Evolutionary conservation across 1,140 invertebrate genomes (phyloP), one percentile per base, ranked within the genome.

Genomic region (Araneus ventricosus): DNA sequence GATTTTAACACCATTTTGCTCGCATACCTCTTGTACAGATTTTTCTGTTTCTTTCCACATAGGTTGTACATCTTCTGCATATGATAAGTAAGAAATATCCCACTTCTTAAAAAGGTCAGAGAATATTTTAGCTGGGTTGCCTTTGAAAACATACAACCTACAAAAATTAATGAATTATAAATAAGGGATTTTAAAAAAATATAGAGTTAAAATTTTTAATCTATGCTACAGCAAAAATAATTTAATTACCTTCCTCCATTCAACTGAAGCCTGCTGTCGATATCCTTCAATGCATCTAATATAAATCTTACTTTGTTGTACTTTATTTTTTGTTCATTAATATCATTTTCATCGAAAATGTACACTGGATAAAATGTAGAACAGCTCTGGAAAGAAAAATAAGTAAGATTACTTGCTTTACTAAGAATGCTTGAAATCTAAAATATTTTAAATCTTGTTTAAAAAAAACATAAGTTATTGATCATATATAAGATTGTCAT

Each of bases 41-140:
- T 96, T 95, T 95, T 97, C 97, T 52, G 97, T 95, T 2, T 95
- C 94, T 3, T 96, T 96, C 97, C 97, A 97, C 82, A 97, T 96
- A 0, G 97, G 97, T 95, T 97, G 97, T 94, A 97, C 97, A 94
- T 97, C 97, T 95, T 97, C 96, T 94, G 97, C 97, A 95, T 97
- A 97, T 34, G 95, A 95, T 37, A 96, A 63, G 2, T 94, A 94
- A 17, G 94, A 95, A 6, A 95, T 95, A 52, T 94, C 94, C 95
- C 95, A 95, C 92, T 95, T 95, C 94, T 94, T 93, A 67, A 95
- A 94, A 22, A 95, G 94, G 95, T 97, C 85, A 2, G 39, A 94
- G 95, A 96, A 93, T 95, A 94, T 96, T 95, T 94, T 95, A 95
- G 95, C 88, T 63, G 97, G 95, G 57, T 97, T 95, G 92, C 97